These are phyloP conservation scores for Drosophila ezoana DNA, from an alignment of 2,888 invertebrate species.

Conservation along the genomic window DNA sequence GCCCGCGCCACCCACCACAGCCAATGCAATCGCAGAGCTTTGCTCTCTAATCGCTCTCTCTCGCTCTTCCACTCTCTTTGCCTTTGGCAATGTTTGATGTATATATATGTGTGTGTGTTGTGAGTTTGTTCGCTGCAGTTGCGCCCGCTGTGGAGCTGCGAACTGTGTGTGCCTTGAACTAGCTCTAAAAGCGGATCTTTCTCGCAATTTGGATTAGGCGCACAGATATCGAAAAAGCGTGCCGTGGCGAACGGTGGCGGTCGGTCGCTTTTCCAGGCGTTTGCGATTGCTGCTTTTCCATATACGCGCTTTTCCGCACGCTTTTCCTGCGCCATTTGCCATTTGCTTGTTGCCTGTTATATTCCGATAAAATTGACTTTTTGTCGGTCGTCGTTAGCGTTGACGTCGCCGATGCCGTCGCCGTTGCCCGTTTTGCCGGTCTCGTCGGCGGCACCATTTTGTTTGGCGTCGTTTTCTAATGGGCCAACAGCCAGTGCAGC, in stretches of 20 bases:
- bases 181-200: slow-evolving; percentile 84
- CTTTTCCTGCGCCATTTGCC: slow-evolving; percentile 45
- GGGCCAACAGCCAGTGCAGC: slow-evolving; percentile 76
- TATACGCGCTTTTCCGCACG: slow-evolving; percentile 29
- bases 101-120: not conserved
- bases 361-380: slow-evolving; percentile 82
- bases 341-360: slow-evolving; percentile 73
- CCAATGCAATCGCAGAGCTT: slow-evolving; percentile 32
- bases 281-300: slow-evolving; percentile 11
- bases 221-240: slow-evolving; percentile 51
- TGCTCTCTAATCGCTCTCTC: slow-evolving; percentile 19
- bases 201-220: slow-evolving; percentile 82
- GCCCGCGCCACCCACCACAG: slow-evolving; percentile 30
- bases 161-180: slow-evolving; percentile 59
- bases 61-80: slow-evolving; percentile 10
- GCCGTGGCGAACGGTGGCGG: not conserved
- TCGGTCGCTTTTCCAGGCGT: slow-evolving; percentile 5
- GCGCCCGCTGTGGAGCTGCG: slow-evolving; percentile 34
- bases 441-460: slow-evolving; percentile 68
- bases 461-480: slow-evolving; percentile 80
- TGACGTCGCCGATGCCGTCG: slow-evolving; percentile 14
- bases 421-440: slow-evolving; percentile 17
- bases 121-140: slow-evolving; percentile 36
- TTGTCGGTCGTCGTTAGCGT: slow-evolving; percentile 63
- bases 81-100: slow-evolving; percentile 9